phyloP scores from a whole-genome alignment of 1,140 invertebrate genomes.

The Lucilia cuprina region DNA sequence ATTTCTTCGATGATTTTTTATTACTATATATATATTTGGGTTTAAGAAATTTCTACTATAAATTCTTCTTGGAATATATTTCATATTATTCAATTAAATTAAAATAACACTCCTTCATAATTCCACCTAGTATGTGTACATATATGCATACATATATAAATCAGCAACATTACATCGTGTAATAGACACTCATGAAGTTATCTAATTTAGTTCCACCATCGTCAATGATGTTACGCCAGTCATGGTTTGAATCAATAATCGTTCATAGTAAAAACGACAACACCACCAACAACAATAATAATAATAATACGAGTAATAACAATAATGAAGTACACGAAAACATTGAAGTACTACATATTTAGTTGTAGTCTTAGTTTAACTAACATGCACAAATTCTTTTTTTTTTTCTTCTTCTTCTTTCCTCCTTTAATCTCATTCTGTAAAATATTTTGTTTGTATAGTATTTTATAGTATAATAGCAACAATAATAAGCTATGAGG shows the following conservation, averaged over 20 bases:
- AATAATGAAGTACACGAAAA: slow-evolving; percentile 28
- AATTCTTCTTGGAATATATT: too few species aligned
- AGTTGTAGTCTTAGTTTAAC: background rate
- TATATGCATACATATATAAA: background rate
- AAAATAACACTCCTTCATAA: too few species aligned
- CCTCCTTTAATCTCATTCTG: background rate
- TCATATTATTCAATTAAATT: too few species aligned
- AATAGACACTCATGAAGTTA: slow-evolving; percentile 31
- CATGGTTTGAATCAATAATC: background rate
- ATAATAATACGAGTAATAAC: background rate
- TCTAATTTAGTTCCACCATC: slow-evolving; percentile 13
- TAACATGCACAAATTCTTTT: background rate
- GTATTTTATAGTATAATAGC: background rate
- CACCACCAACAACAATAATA: background rate
- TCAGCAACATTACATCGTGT: background rate
- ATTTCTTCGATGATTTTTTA: too few species aligned
- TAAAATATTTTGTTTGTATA: background rate
- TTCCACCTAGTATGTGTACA: too few species aligned
- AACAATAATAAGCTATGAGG: background rate
- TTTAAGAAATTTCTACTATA: too few species aligned
- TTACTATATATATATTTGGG: too few species aligned
- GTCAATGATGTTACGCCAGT: background rate
- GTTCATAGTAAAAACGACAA: background rate
- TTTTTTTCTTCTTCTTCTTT: background rate
- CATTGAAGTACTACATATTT: background rate